Evolutionary conservation across 2,888 invertebrate genomes (phyloP), one percentile per base, ranked within the genome.

Genomic region (Gasteruption jaculator): DNA sequence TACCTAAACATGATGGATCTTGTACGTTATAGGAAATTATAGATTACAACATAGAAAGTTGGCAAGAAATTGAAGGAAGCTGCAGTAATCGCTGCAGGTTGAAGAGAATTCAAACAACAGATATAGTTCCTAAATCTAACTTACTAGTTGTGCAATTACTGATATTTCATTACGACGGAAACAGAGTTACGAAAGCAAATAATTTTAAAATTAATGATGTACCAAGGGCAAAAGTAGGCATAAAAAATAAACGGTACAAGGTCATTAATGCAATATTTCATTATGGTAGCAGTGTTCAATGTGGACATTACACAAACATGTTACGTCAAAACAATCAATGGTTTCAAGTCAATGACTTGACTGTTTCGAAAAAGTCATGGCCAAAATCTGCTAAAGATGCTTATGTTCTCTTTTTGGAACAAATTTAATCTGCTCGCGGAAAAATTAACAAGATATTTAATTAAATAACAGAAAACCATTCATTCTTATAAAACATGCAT

Each of bases 251-350:
- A 2, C 24, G 11, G n/a, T 44, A 22, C 16, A 40, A 35, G 21
- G 25, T 42, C 5, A 16, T 14, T 22, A 25, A 34, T 29, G 33
- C 43, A 10, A 43, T 43, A 24, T 38, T 43, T 33, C 38, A 43
- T 14, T 29, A 25, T 10, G 34, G 43, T 6, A 18, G 20, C 12
- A 26, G 20, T 27, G 3, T 33, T 12, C 18, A 38, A 7, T 16
- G 10, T 21, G 38, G 43, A 3, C 38, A 43, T 22, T 43, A 43
- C 19, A 39, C 39, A 8, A 32, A 15, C 8, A 33, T 43, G 38
- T 24, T 38, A 10, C 24, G 24, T 22, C 7, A 22, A 22, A 10
- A 10, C 10, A 22, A 7, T 8, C 7, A 7, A 22, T 22, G 24
- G 24, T 7, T 22, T 8, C 10, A 7, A 8, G 24, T 22, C 10